Evolutionary conservation across 37 sponge, comb jelly and placozoan species (phyloP).

Genomic region (Amphimedon queenslandica): DNA sequence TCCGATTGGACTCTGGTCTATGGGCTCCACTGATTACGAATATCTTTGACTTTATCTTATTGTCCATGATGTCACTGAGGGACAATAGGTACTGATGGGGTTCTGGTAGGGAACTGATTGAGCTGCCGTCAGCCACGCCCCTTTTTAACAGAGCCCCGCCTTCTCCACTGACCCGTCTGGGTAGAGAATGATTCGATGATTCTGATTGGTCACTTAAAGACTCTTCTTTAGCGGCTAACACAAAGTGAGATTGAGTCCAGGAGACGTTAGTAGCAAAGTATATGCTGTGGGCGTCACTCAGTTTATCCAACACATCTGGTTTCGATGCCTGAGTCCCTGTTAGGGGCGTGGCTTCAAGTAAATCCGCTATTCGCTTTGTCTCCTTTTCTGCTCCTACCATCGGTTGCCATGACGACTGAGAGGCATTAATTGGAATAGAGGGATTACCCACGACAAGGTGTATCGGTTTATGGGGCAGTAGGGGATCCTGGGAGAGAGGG

Average conservation of each 20-base stretch:
- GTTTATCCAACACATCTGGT: slow-evolving; percentile 37
- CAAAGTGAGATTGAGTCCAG: slow-evolving; percentile 70
- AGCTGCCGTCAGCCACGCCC: slow-evolving; percentile 54
- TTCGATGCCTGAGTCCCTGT: slow-evolving; percentile 57
- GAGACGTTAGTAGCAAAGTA: slow-evolving; percentile 77
- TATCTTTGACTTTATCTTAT: slow-evolving; percentile 58
- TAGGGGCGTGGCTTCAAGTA: slow-evolving; percentile 60
- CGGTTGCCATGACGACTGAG: slow-evolving; percentile 55
- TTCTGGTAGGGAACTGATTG: slow-evolving; percentile 36
- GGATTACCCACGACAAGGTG: slow-evolving; percentile 81
- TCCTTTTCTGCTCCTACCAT: slow-evolving; percentile 80
- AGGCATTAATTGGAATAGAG: slow-evolving; percentile 36
- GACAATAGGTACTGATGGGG: slow-evolving; percentile 65
- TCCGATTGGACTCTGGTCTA: slow-evolving; percentile 25
- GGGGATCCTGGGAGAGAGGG: not conserved
- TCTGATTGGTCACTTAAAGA: slow-evolving; percentile 9
- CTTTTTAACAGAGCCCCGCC: slow-evolving; percentile 31
- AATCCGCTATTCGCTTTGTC: slow-evolving; percentile 59
- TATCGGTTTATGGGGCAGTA: not conserved
- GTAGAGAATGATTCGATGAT: not conserved
- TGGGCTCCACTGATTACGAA: slow-evolving; percentile 76
- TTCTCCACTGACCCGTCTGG: slow-evolving; percentile 30
- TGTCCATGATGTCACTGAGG: slow-evolving; percentile 52
- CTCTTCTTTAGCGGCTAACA: slow-evolving; percentile 50
- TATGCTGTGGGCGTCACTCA: slow-evolving; percentile 46